Percentiles rank a stretch among this genome's conserved stretches.
Conservation (phyloP, 2,797 vertebrate genomes). For the Xenopus petersii region DNA sequence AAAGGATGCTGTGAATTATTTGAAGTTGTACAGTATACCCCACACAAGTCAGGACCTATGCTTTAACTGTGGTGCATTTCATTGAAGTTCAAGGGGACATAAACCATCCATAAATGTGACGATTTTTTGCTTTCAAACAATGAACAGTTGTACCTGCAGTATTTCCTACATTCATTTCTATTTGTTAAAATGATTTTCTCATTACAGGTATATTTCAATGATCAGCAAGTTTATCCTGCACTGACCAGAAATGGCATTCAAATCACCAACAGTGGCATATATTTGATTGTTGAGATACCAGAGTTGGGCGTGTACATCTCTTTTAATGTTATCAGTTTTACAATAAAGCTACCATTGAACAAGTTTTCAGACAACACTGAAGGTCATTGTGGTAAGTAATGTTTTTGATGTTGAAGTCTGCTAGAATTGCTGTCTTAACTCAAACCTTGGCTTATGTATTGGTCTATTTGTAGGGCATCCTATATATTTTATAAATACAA, state of each 20-base stretch:
- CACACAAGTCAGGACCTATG: no score
- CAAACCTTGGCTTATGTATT: neutral
- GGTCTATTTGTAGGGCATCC: neutral
- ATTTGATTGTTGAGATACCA: conserved; percentile 57
- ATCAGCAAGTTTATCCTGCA: conserved; percentile 53
- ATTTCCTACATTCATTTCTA: neutral
- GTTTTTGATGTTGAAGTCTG: no score
- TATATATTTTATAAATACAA: no score
- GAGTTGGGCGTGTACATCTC: conserved; percentile 56
- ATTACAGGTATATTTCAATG: conserved; percentile 59
- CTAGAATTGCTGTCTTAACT: no score
- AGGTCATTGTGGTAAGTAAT: conserved; percentile 63
- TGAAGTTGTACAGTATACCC: no score
- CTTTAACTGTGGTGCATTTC: no score
- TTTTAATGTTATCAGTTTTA: conserved; percentile 60
- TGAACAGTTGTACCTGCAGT: no score
- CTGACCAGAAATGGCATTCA: conserved; percentile 55
- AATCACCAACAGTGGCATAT: conserved; percentile 57
- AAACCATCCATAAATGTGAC: no score
- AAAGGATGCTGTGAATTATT: no score
- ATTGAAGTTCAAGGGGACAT: no score
- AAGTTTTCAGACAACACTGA: conserved; percentile 58
- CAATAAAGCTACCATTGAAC: conserved; percentile 57
- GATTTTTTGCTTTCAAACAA: no score
- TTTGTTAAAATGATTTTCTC: conserved; percentile 1